Evolutionary conservation across 1,140 invertebrate genomes (phyloP).

Genomic region (Lucilia sericata): DNA sequence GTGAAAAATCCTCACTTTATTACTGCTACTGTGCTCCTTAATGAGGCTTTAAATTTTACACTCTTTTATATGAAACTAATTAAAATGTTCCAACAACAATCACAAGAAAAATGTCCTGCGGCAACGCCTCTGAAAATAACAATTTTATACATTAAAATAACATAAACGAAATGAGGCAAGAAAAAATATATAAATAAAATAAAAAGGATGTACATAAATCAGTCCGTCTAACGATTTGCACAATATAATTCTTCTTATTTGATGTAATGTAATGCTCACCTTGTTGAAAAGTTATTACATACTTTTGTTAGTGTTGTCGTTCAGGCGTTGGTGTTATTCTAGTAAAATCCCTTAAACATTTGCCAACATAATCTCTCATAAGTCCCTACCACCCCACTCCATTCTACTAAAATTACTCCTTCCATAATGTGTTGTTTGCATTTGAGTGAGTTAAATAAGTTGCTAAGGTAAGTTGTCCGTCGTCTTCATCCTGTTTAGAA

Average conservation of each 20-base stretch:
- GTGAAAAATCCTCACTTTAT: background rate
- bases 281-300: background rate
- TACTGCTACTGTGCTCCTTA: background rate
- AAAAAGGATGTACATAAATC: background rate
- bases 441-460: constrained; percentile 9
- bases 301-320: background rate
- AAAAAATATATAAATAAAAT: too few species aligned
- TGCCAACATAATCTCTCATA: constrained; percentile 36
- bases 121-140: background rate
- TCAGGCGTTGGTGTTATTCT: background rate
- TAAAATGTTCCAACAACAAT: constrained; percentile 12
- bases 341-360: constrained; percentile 34
- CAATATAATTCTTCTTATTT: background rate
- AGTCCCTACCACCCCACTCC: background rate
- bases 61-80: background rate
- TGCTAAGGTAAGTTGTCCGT: background rate
- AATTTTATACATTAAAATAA: background rate
- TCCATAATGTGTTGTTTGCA: background rate
- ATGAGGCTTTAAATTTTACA: constrained; percentile 16
- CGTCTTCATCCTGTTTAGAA: background rate
- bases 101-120: background rate
- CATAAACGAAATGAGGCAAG: background rate
- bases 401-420: background rate
- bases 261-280: constrained; percentile 16
- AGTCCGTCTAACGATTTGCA: background rate